A percentile compares a stretch with the other conserved stretches of the same genome.
These are phyloP conservation scores for Dysmachus trigonus DNA, from an alignment of 2,888 invertebrate genomes.

Conservation along the genomic window DNA sequence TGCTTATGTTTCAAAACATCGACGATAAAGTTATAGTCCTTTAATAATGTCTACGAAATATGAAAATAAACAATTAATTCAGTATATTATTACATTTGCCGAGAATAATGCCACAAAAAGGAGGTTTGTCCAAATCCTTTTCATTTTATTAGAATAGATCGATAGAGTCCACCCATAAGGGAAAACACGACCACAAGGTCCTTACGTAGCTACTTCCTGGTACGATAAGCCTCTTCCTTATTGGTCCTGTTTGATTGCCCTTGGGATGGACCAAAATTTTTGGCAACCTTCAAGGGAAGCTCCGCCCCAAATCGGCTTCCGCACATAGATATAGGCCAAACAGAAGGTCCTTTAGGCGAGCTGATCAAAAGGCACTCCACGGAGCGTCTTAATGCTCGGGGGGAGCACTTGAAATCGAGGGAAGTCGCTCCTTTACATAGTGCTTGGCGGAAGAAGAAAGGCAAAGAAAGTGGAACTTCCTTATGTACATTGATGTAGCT, in stretches of 20 bases:
- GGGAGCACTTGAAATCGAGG: slow-evolving; percentile 3
- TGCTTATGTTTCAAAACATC: background rate
- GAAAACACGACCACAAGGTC: background rate
- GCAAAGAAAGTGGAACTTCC: slow-evolving; percentile 18
- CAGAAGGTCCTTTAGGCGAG: background rate
- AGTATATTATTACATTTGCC: background rate
- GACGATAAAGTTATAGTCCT: background rate
- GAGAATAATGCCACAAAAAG: background rate
- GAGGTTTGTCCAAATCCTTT: background rate
- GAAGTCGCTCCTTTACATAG: background rate
- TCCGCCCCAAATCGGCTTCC: slow-evolving; percentile 23
- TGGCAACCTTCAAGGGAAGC: background rate
- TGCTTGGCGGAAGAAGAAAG: background rate
- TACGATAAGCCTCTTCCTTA: background rate
- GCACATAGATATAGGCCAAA: slow-evolving; percentile 3
- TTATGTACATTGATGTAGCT: background rate
- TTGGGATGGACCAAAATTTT: slow-evolving; percentile 33
- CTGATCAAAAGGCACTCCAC: background rate
- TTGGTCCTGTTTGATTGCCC: background rate
- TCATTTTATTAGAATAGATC: background rate
- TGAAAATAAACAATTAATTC: background rate
- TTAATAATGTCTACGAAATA: background rate
- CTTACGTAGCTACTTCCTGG: background rate
- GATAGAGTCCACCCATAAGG: background rate
- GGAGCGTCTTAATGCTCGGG: background rate